Conservation (phyloP, 2,797 vertebrate genomes). For the Sebastes hubbsi region DNA sequence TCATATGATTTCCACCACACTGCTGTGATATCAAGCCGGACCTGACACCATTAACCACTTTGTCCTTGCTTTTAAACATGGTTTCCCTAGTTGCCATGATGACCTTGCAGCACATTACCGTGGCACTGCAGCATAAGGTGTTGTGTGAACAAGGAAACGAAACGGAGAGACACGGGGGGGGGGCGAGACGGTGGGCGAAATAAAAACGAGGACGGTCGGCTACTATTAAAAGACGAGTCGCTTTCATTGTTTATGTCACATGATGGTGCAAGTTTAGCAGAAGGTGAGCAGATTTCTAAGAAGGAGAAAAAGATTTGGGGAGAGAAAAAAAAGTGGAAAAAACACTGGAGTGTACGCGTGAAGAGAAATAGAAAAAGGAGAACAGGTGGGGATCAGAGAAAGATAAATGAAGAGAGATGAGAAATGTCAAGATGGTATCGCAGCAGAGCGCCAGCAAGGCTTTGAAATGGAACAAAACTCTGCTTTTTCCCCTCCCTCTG, state of each 20-base stretch:
- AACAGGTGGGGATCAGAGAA: slow-evolving; percentile 44
- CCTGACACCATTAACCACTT: slow-evolving; percentile 54
- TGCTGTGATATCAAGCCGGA: slow-evolving; percentile 1
- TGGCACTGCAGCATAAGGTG: slow-evolving; percentile 69
- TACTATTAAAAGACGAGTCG: slow-evolving; percentile 68
- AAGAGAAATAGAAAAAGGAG: slow-evolving; percentile 17
- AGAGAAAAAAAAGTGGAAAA: neutral
- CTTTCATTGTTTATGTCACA: slow-evolving; percentile 67
- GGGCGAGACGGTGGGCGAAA: slow-evolving; percentile 36
- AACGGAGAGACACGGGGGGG: slow-evolving; percentile 17
- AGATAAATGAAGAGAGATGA: slow-evolving; percentile 54
- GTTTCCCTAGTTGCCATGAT: slow-evolving; percentile 58
- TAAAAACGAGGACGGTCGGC: slow-evolving; percentile 64
- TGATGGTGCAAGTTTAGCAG: slow-evolving; percentile 49
- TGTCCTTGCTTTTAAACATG: slow-evolving; percentile 53
- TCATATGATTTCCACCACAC: neutral
- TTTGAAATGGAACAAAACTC: slow-evolving; percentile 33
- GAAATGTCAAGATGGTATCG: slow-evolving; percentile 48
- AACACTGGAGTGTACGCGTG: neutral
- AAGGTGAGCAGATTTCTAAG: slow-evolving; percentile 41
- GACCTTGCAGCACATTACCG: slow-evolving; percentile 74
- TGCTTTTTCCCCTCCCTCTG: neutral
- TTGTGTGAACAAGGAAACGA: slow-evolving; percentile 58
- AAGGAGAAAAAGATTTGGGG: slow-evolving; percentile 3
- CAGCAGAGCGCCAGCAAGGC: slow-evolving; percentile 17